These are phyloP conservation scores for Tinamus major DNA, from an alignment of 2,797 vertebrate species.

Conservation along the genomic window DNA sequence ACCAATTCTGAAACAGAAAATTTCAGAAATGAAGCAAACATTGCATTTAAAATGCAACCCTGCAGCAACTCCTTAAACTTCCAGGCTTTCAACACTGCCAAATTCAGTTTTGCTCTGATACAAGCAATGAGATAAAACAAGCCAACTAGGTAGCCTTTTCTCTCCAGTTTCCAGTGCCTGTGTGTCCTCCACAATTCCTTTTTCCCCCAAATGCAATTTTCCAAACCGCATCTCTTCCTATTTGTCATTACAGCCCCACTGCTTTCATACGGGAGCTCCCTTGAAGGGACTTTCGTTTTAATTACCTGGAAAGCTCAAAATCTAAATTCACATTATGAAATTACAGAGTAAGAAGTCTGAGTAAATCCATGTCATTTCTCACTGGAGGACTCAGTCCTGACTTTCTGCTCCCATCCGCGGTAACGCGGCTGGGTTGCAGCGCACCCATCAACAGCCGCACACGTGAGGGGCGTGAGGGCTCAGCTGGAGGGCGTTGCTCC, in stretches of 20 bases:
- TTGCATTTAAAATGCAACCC: neutral
- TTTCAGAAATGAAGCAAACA: constrained; percentile 34
- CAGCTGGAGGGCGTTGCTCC: constrained; percentile 37
- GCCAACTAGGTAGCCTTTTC: neutral
- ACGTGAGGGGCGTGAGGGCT: rapidly evolving
- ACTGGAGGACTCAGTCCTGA: neutral
- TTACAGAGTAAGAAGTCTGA: neutral
- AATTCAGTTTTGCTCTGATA: neutral
- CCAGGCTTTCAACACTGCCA: neutral
- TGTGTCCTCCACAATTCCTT: neutral
- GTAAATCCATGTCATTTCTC: neutral
- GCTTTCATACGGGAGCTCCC: neutral
- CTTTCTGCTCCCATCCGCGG: neutral
- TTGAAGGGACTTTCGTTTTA: neutral
- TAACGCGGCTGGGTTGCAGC: neutral
- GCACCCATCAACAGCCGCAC: rapidly evolving
- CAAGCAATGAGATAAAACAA: neutral
- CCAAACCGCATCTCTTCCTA: neutral
- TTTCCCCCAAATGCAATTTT: neutral
- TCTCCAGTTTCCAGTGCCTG: neutral
- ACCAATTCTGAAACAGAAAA: constrained; percentile 26
- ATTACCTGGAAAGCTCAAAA: neutral
- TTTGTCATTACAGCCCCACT: neutral
- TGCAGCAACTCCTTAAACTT: neutral
- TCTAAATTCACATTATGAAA: neutral